phyloP scores from a whole-genome alignment of 2,113 vertebrate genomes.

The Anolis sagrei region DNA sequence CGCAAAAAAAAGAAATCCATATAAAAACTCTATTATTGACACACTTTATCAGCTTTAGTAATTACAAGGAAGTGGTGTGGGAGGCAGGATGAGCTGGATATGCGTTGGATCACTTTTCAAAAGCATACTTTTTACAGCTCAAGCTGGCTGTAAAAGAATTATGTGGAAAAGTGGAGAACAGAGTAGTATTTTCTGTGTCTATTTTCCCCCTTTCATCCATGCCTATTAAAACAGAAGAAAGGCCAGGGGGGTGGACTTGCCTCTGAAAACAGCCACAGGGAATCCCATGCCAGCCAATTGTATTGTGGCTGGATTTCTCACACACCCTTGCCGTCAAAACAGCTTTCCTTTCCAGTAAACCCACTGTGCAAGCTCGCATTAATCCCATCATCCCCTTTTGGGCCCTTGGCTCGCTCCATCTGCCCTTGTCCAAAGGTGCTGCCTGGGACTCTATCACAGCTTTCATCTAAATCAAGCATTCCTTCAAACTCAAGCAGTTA shows the following conservation, averaged over 20 bases:
- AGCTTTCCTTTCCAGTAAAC: conserved; percentile 12
- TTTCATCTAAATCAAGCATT: background rate
- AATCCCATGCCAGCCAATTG: conserved; percentile 18
- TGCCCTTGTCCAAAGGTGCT: background rate
- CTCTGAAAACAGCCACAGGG: conserved; percentile 38
- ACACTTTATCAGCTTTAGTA: background rate
- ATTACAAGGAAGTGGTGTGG: background rate
- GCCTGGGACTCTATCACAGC: background rate
- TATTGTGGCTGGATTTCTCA: conserved; percentile 23
- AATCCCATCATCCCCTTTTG: background rate
- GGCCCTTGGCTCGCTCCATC: background rate
- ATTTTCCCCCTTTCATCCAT: conserved; percentile 52
- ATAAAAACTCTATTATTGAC: background rate
- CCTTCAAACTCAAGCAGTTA: background rate
- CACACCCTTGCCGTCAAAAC: background rate
- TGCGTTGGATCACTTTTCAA: conserved; percentile 12
- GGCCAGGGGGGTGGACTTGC: conserved; percentile 53
- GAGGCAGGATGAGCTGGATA: background rate
- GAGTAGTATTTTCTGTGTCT: conserved; percentile 45
- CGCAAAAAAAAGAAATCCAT: background rate
- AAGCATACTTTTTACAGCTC: conserved; percentile 35
- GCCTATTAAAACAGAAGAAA: conserved; percentile 60
- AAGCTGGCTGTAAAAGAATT: conserved; percentile 48
- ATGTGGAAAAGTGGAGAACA: conserved; percentile 30
- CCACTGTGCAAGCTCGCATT: background rate